Base-by-base conservation (phyloP, 2,797 vertebrate species). In the Bovichtus variegatus region DNA sequence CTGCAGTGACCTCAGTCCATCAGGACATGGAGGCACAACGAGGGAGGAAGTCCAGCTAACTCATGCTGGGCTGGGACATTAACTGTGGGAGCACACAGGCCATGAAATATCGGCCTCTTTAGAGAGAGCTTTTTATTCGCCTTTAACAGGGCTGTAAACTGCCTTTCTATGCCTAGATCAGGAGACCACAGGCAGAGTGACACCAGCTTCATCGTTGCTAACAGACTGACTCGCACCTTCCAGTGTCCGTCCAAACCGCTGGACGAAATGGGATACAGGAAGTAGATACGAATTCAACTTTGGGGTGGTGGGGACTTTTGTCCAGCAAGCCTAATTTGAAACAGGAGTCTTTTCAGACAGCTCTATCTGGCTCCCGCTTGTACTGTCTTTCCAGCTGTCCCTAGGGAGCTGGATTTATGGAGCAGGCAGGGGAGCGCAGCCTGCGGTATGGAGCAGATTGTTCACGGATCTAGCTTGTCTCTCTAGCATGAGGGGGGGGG, bases 331-430 rank as follows among this genome's bases (percentile, higher is more conserved):
- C 86, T 91, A 92, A 93, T 91, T 73, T 89, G 89, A 94, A 95
- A 92, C 92, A 94, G 91, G 84, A 92, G 88, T 74, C 54, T 62
- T 77, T 85, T 89, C 88, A 92, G 92, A 94, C 91, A 85, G 85
- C 91, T 94, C 91, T 91, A 93, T 95, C 90, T 90, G 73, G 57
- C 85, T 83, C 78, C 79, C 62, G 51, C 86, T 91, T 61, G 84
- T 21, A 64, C 85, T 84, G 87, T 91, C 90, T 88, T 55, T 34
- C 77, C 77, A 50, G 73, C 66, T 46, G 62, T 90, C 92, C 90
- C 92, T n/a, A 2, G 89, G 90, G 94, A 94, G 74, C 85, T 16
- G 81, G 91, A 94, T 94, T 95, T 95, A 95, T 93, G 91, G 87
- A 80, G 75, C 76, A 60, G 85, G 78, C 34, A 87, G 78, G 58